Base-by-base conservation (phyloP, 2,888 invertebrate species). In the Orthonevra nobilis region DNA sequence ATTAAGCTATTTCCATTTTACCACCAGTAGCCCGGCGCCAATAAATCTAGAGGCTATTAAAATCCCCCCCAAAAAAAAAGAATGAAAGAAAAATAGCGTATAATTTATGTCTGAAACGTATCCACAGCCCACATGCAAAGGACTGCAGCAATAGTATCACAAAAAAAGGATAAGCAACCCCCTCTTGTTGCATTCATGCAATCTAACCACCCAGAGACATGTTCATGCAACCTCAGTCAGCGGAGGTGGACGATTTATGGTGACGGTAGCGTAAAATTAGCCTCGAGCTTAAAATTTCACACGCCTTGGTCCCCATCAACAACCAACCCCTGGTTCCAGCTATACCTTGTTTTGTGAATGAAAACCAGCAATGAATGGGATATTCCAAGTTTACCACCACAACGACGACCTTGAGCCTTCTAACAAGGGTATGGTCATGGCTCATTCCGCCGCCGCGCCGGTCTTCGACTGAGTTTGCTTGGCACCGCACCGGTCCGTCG, bases 401-500 rank as follows among this genome's bases (percentile, higher is more conserved):
- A 52, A 40, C 2, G 6, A 54, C 52, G 66, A 40, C 74, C 68
- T 74, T 68, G 74, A 66, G 46, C 60, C 23, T n/a, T 17, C 50
- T 46, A 19, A 19, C 60, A 66, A 74, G 66, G 73, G 66, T 74
- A 60, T 66, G 73, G 66, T 60, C 66, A 40, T 34, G 36, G 14
- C 34, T 26, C 19, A 52, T 23, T 20, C 30, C 14, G 9, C 50
- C 23, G 14, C 38, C 15, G 2, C 15, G 6, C 42, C 9, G n/a
- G 36, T 34, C 19, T 20, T 44, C 15, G 15, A 30, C 30, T 23
- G 46, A 42, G 14, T 28, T 66, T 32, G 28, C 38, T 60, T 66
- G 60, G 52, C 44, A 60, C 38, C 30, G 52, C 44, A 60, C 38
- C 30, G 28, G 15, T 48, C 12, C 14, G 42, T 17, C 38, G 26